A percentile compares a stretch with the other conserved stretches of the same genome.
Conservation (phyloP, 30 jellyfish, hydroid and myxozoan species). For the Aurelia sp. region DNA sequence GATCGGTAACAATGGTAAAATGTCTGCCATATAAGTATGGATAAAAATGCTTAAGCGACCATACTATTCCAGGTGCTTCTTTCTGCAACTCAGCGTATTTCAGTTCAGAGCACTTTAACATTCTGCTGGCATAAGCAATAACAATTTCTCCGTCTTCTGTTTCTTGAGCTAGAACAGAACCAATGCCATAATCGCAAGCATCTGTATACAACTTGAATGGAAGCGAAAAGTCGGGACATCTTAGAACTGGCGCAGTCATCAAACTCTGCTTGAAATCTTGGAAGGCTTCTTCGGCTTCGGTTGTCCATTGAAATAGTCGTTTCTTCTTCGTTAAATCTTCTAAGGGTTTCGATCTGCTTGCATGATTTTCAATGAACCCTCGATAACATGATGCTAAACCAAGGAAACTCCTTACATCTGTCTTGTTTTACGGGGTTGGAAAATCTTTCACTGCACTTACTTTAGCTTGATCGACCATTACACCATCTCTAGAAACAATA, state of each 20-base stretch:
- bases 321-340: conserved; percentile 44
- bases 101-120: conserved; percentile 36
- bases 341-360: conserved; percentile 32
- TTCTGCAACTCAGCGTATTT: conserved; percentile 52
- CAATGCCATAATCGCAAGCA: conserved; percentile 60
- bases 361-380: conserved; percentile 36
- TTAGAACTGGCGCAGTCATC: conserved; percentile 44
- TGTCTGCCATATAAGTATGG: conserved; percentile 65
- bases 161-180: conserved; percentile 65
- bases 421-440: conserved; percentile 35
- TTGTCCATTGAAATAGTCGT: conserved; percentile 8
- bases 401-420: conserved; percentile 42
- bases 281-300: background rate
- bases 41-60: conserved; percentile 53
- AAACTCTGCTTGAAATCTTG: conserved; percentile 15
- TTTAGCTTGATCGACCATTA: conserved; percentile 46
- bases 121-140: conserved; percentile 53
- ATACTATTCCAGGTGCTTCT: conserved; percentile 62
- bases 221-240: conserved; percentile 47
- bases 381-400: conserved; percentile 65
- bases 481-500: conserved; percentile 32
- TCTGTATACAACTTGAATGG: conserved; percentile 56
- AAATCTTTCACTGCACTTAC: conserved; percentile 16
- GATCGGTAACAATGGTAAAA: conserved; percentile 51
- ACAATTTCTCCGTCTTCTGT: conserved; percentile 49